Evolutionary conservation across 2,113 vertebrate genomes (phyloP), one percentile per base, ranked within the genome.

Genomic region (Phalacrocorax brasilianus): DNA sequence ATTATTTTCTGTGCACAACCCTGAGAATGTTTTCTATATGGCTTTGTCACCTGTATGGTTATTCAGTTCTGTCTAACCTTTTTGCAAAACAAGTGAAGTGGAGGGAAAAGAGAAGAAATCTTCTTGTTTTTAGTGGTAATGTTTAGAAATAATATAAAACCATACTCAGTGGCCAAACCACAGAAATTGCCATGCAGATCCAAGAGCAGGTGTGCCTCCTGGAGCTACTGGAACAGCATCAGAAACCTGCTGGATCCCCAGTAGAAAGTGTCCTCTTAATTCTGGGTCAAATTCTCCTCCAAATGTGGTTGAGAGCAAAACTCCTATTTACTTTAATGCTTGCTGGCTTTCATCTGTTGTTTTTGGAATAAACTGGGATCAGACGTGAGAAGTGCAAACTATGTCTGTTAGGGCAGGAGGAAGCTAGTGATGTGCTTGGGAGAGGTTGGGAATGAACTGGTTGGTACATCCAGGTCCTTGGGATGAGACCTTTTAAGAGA

Each of bases 211-310:
- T 97, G 96, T 97, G 96, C 85, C 59, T 96, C 95, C 95, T 94
- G 95, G 63, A 97, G 95, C 96, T 96, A 97, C 93, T 97, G 95
- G 95, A 97, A 96, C 93, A 91, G 91, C 95, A 96, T 97, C 95
- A 97, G 92, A 97, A 97, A 96, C 91, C 90, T 88, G 71, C 71
- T 91, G 33, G 40, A 94, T 89, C 70, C 42, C 63, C 22, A 61
- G 74, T 44, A 89, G 73, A 94, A 93, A 93, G 35, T 96, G 92
- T 90, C 88, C 93, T 94, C 65, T 85, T 96, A 94, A 93, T 94
- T 93, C 90, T 96, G 66, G 93, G 94, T 96, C 85, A 91, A 95
- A 93, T 88, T 96, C 85, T 88, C 28, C 89, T 95, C 95, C 93
- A 94, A 96, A 88, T 96, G 94, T 62, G 91, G 93, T 96, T 94